phyloP scores from a whole-genome alignment of 2,113 vertebrate genomes.

The Callocephalon fimbriatum region DNA sequence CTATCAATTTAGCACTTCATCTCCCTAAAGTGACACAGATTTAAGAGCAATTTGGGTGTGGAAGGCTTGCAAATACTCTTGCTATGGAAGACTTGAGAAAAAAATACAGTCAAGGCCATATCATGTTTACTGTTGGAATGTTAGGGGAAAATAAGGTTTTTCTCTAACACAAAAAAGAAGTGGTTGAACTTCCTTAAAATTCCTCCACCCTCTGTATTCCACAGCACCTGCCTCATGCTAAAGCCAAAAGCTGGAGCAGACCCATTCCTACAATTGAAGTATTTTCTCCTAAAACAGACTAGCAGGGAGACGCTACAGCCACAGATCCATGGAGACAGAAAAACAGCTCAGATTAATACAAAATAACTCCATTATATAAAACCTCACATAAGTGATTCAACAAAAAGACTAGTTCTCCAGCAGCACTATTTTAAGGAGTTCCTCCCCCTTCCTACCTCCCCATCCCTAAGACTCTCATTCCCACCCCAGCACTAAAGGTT shows the following conservation, averaged over 20 bases:
- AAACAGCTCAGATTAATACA: background rate
- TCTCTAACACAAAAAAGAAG: background rate
- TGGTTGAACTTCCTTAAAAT: background rate
- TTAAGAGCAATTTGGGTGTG: background rate
- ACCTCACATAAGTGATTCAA: background rate
- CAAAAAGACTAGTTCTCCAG: background rate
- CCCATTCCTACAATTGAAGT: background rate
- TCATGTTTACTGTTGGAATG: background rate
- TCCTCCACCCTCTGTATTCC: background rate
- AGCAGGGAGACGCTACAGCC: background rate
- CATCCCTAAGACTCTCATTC: background rate
- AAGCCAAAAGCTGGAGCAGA: background rate
- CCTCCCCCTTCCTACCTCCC: background rate
- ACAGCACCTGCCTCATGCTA: background rate
- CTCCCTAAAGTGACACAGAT: background rate
- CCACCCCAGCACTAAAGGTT: background rate
- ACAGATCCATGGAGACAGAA: background rate
- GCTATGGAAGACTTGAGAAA: background rate
- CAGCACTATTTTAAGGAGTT: background rate
- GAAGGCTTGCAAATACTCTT: background rate
- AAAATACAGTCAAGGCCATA: background rate
- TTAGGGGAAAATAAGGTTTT: background rate
- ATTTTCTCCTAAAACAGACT: background rate
- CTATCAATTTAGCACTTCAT: background rate
- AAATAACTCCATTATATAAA: background rate